Percentiles rank a stretch among this genome's conserved stretches.
These are phyloP conservation scores for Emydoidea blandingii DNA, from an alignment of 2,797 vertebrate species.

Conservation along the genomic window DNA sequence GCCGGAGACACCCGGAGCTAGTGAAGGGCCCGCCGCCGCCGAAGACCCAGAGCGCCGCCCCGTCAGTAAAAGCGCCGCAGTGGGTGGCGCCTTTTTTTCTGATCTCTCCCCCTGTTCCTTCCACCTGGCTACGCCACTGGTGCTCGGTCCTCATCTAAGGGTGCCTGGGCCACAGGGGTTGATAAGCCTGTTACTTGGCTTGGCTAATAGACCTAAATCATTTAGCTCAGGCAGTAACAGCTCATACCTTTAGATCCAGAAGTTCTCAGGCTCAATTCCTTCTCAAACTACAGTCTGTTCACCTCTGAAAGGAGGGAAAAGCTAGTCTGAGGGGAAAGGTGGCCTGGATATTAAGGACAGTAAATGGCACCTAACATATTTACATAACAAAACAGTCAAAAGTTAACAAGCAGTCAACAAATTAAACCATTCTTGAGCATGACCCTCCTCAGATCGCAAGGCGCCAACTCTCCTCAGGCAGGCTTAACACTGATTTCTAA, in stretches of 20 bases:
- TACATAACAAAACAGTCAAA: conserved; percentile 5
- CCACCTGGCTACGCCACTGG: too few relatives aligned
- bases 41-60: too few relatives aligned
- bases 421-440: neutral
- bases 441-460: neutral
- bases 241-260: neutral
- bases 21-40: too few relatives aligned
- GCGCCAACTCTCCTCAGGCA: neutral
- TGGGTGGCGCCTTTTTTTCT: too few relatives aligned
- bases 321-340: neutral
- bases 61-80: too few relatives aligned
- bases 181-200: conserved; percentile 6
- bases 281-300: conserved; percentile 52
- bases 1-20: too few relatives aligned
- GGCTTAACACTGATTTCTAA: neutral
- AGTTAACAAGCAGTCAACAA: conserved; percentile 33
- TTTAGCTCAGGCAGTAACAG: conserved; percentile 7
- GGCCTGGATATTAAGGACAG: neutral
- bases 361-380: conserved; percentile 31
- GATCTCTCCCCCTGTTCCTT: too few relatives aligned
- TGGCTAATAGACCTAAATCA: neutral
- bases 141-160: conserved; percentile 29
- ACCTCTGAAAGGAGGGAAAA: conserved; percentile 24
- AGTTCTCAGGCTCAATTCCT: neutral
- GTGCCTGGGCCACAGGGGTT: neutral